Conservation (phyloP, 2,113 vertebrate genomes). For the Tragelaphus imberbis region DNA sequence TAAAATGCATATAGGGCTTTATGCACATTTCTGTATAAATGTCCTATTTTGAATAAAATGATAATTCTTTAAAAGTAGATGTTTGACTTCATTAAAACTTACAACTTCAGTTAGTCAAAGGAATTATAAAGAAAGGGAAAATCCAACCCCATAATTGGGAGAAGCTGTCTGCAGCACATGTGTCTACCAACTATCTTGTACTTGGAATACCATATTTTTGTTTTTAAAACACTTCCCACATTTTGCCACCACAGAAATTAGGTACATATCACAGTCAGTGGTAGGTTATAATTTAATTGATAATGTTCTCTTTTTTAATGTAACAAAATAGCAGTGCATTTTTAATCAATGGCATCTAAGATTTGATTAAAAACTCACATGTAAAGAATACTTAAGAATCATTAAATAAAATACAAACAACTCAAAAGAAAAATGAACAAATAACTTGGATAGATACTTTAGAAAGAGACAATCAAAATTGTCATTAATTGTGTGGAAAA, state of each 20-base stretch:
- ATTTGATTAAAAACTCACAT: not conserved
- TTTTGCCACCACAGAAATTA: not conserved
- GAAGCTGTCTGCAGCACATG: not conserved
- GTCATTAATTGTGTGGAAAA: not conserved
- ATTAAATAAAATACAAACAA: not conserved
- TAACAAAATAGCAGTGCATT: not conserved
- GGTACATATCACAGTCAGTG: not conserved
- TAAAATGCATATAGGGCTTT: not conserved
- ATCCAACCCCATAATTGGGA: not conserved
- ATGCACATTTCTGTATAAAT: not conserved
- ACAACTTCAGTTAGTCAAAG: not conserved
- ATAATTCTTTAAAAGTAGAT: not conserved
- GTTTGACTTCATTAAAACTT: not conserved
- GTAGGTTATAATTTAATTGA: not conserved
- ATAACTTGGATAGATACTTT: not conserved
- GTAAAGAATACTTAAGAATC: not conserved
- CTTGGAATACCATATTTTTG: not conserved
- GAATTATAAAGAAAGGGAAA: not conserved
- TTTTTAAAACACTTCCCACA: not conserved
- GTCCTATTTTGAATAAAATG: not conserved
- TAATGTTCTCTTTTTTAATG: not conserved
- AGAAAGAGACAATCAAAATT: not conserved
- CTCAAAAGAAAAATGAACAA: not conserved
- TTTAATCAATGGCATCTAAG: not conserved
- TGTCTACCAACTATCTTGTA: not conserved